Evolutionary conservation across 1,140 invertebrate genomes (phyloP), one percentile per base, ranked within the genome.

Genomic region (Harlomillsia oculata): DNA sequence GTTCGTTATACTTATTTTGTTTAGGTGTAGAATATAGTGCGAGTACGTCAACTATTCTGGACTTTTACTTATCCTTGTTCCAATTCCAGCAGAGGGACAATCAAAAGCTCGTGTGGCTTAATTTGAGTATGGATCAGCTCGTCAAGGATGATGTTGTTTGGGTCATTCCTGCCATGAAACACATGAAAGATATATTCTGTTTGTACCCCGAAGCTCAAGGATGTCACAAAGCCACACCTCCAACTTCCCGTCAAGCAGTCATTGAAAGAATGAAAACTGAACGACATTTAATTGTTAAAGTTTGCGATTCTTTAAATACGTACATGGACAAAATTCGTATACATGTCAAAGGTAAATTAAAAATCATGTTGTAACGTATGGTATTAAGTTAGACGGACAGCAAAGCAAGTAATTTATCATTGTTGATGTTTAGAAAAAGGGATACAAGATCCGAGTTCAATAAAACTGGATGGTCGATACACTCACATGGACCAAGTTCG

Each of bases 161-260:
- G 92, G 93, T 91, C 8, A 70, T 98, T 62, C 92, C 93, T 23
- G 89, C 93, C 9, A 74, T 98, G 37, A 95, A 96, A 71, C 87
- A 96, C 72, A 97, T 98, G 68, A 79, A 86, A 30, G 93, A 97
- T 71, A 97, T 98, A 56, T 96, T 92, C 71, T 87, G 85, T 67
- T 76, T 96, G 49, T 97, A 96, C 70, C 68, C 72, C 18, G 92
- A 95, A 79, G 83, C 76, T 67, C 82, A 77, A 72, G 80, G 75
- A 71, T 84, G 77, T 72, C 83, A 78, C 72, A 78, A 72, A 37
- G 82, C 83, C 69, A 74, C 63, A 13, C 36, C 58, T 63, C 72
- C 75, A 40, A 70, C 73, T 67, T 76, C 70, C 65, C 77, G 83
- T 48, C 82, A 84, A 75, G 79, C 82, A 70, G 84, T 97, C 43